Base-by-base conservation (phyloP, 1,140 invertebrate genomes). In the Zelostemma sp. region DNA sequence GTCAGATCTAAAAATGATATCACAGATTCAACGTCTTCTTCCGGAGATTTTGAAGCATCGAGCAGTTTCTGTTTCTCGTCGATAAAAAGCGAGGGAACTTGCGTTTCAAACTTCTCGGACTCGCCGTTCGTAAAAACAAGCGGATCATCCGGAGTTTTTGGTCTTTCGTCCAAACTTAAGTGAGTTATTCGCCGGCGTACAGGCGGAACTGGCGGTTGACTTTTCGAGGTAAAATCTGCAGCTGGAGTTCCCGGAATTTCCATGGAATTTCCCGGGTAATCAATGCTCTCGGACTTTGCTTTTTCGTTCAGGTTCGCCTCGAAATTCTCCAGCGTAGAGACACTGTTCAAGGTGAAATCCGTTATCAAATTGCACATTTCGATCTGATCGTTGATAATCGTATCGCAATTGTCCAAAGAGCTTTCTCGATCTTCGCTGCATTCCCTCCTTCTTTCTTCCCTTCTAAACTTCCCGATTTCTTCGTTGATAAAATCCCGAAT, bases 391-490 rank as follows among this genome's bases (percentile, higher is more conserved):
- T 35, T n/a, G 2, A 35, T 35, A 5, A 35, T n/a, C 18, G 2
- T 21, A 21, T 46, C 43, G 19, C 43, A 11, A 38, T 1, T 12
- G 28, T 31, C 28, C 28, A 31, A 5, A 6, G 5, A 31, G 11
- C 11, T 38, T 28, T 63, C 40, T 28, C 33, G 49, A 48, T 65
- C 28, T 16, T 47, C 43, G 25, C 51, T 64, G 38, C 35, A 21
- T 15, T 31, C 46, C 55, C 25, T 43, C n/a, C 43, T 35, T 50
- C 57, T 0, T 31, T 76, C 85, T 70, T 74, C 80, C 75, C 76
- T 84, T 68, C 74, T 86, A 85, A 66, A 89, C 83, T 80, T 90
- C 80, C 78, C 78, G 63, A 81, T 85, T 86, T 90, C 82, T 12
- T 75, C 76, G 43, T 86, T 85, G 9, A 85, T 85, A 41, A 85